Percentiles rank a stretch among this genome's conserved stretches.
Conservation (phyloP, 1,140 invertebrate species). For the Cardiocondyla obscurior region DNA sequence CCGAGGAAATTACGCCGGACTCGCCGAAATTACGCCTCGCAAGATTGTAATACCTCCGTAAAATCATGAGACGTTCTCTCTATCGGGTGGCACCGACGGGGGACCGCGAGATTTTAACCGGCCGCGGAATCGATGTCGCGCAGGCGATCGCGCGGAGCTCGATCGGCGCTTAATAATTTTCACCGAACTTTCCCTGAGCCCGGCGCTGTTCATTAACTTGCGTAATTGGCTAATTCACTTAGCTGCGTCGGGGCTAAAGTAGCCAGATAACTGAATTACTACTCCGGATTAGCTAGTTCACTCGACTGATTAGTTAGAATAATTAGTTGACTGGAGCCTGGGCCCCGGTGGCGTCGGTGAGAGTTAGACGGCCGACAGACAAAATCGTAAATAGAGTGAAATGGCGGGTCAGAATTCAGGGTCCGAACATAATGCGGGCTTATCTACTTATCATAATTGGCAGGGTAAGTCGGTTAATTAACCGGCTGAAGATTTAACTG, state of each 20-base stretch:
- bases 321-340: slow-evolving; percentile 28
- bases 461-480: background rate
- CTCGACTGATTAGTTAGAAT: slow-evolving; percentile 52
- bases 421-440: background rate
- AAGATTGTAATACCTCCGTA: slow-evolving; percentile 56
- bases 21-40: slow-evolving; percentile 64
- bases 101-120: too few relatives aligned
- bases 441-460: slow-evolving; percentile 18
- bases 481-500: slow-evolving; percentile 7
- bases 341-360: too few relatives aligned
- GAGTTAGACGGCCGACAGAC: background rate
- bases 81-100: too few relatives aligned
- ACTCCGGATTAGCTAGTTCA: slow-evolving; percentile 36
- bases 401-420: background rate
- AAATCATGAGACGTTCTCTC: slow-evolving; percentile 32
- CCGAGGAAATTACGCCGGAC: slow-evolving; percentile 64
- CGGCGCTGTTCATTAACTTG: slow-evolving; percentile 27
- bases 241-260: slow-evolving; percentile 14
- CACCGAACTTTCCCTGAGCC: slow-evolving; percentile 11
- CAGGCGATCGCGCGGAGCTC: background rate
- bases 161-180: slow-evolving; percentile 40
- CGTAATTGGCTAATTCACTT: slow-evolving; percentile 46
- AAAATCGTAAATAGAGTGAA: background rate
- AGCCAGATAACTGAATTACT: slow-evolving; percentile 44
- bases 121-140: background rate